phyloP scores from a whole-genome alignment of 2,797 vertebrate species.

The Gobio occitaniae region DNA sequence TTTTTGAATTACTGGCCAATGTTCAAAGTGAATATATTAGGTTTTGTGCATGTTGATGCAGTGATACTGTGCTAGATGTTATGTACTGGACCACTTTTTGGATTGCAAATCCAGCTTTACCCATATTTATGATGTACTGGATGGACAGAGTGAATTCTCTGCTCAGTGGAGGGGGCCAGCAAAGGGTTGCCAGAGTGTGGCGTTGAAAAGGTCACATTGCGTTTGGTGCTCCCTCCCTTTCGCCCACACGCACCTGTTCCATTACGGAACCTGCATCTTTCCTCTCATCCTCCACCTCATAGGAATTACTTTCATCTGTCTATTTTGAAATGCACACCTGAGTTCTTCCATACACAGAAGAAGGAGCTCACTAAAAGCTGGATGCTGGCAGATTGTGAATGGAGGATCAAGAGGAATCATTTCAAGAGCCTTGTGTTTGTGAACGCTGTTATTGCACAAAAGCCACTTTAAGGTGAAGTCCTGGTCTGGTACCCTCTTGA shows the following conservation, averaged over 20 bases:
- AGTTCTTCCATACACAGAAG: conserved; percentile 42
- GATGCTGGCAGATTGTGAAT: conserved; percentile 11
- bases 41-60: background rate
- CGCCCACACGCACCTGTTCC: conserved; percentile 52
- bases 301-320: conserved; percentile 59
- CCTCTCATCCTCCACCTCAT: conserved; percentile 37
- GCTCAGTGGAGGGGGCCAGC: conserved; percentile 17
- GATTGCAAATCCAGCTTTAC: background rate
- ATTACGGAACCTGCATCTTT: conserved; percentile 56
- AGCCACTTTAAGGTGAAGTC: background rate
- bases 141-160: conserved; percentile 18
- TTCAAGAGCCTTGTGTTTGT: conserved; percentile 14
- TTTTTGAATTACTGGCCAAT: conserved; percentile 61
- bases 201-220: conserved; percentile 58
- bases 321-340: conserved; percentile 52
- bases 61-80: background rate
- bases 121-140: conserved; percentile 21
- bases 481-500: background rate
- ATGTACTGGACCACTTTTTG: background rate
- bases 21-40: background rate
- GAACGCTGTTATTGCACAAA: conserved; percentile 13
- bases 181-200: conserved; percentile 40
- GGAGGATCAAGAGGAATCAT: conserved; percentile 25
- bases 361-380: conserved; percentile 24
- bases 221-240: conserved; percentile 42